These are phyloP conservation scores for Erpobdella octoculata DNA, from an alignment of 2,888 invertebrate genomes.

Conservation along the genomic window DNA sequence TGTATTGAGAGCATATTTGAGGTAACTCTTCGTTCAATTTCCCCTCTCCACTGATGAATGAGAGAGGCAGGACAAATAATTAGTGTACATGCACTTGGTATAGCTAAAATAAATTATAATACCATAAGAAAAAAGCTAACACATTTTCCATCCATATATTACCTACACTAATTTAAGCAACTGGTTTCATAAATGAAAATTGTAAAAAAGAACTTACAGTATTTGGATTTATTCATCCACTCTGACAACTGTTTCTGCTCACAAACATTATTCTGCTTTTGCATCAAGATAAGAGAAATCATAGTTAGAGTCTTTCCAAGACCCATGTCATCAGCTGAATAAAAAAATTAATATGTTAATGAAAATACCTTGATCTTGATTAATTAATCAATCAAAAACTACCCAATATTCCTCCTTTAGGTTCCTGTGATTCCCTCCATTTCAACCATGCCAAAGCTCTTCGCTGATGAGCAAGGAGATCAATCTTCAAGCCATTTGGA, in stretches of 20 bases:
- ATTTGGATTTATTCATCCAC: constrained; percentile 2
- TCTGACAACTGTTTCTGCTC: neutral
- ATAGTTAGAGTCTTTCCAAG: constrained; percentile 56
- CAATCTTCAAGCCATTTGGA: constrained; percentile 59
- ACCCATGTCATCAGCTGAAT: constrained; percentile 55
- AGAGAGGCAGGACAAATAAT: constrained; percentile 86
- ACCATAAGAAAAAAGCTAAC: neutral
- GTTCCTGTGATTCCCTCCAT: constrained; percentile 76
- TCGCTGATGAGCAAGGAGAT: constrained; percentile 73
- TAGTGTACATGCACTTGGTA: constrained; percentile 54
- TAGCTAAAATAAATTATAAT: constrained; percentile 19
- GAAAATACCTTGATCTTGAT: neutral
- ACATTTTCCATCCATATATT: neutral
- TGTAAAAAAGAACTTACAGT: neutral
- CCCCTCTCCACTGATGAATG: constrained; percentile 78
- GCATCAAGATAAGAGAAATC: constrained; percentile 53
- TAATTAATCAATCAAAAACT: neutral
- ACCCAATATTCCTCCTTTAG: constrained; percentile 80
- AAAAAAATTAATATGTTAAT: neutral
- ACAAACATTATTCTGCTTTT: constrained; percentile 37
- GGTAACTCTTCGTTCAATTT: constrained; percentile 61
- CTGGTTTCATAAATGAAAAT: neutral
- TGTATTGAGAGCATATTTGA: constrained; percentile 61
- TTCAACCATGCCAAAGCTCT: constrained; percentile 77
- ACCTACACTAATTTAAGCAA: neutral